Evolutionary conservation across 2,797 vertebrate genomes (phyloP).

Genomic region (Girardinus metallicus): DNA sequence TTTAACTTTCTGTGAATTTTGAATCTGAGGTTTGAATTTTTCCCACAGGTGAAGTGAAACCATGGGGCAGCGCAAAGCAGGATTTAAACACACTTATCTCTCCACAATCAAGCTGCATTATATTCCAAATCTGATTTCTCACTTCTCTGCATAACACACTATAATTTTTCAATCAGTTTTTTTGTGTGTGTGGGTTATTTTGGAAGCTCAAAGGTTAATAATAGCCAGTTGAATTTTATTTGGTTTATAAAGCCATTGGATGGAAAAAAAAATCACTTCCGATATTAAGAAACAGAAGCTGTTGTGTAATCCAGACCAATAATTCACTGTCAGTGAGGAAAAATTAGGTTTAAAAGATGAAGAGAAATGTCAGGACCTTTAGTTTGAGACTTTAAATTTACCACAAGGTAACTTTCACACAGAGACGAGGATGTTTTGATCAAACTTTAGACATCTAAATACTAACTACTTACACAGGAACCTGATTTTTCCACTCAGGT

Average conservation of each 20-base stretch:
- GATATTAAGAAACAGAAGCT: constrained; percentile 10
- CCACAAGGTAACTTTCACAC: not conserved
- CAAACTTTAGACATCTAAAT: not conserved
- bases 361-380: not conserved
- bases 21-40: constrained; percentile 36
- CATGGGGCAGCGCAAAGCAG: constrained; percentile 3
- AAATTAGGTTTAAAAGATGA: not conserved
- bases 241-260: not conserved
- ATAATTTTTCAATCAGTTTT: not conserved
- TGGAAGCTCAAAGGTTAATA: not conserved
- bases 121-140: constrained; percentile 22
- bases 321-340: constrained; percentile 1
- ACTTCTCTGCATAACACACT: not conserved
- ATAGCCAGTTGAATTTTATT: not conserved
- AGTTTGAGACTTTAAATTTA: not conserved
- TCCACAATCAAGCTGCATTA: constrained; percentile 20
- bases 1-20: constrained; percentile 22
- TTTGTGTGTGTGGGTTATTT: too few relatives aligned
- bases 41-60: constrained; percentile 17
- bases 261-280: not conserved
- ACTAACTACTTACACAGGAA: too few relatives aligned
- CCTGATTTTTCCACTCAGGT: not conserved
- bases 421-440: not conserved
- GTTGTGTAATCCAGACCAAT: constrained; percentile 9
- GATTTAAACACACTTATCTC: constrained; percentile 35